Evolutionary conservation across 2,888 invertebrate genomes (phyloP), one percentile per base, ranked within the genome.

Genomic region (Apamea monoglypha): DNA sequence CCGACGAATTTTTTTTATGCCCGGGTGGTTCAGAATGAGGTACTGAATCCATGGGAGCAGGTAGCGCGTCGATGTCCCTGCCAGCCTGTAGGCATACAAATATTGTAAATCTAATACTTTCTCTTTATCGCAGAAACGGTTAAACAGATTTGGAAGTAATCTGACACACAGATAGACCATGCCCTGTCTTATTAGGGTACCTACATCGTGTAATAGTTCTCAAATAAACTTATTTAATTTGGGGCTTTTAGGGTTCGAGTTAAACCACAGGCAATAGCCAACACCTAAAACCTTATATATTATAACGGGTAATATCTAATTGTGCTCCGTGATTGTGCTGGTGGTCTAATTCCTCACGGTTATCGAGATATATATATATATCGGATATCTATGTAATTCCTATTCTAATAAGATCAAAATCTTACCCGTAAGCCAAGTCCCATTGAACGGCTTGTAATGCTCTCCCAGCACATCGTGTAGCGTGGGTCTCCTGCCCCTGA

Each of bases 371-470:
- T 6, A 0, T 0, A 40, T 40, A 40, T 40, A 40, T 40, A 40
- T 40, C 40, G 40, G 40, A 40, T 40, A 40, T 40, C 40, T 40
- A 40, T 40, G 40, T 40, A 40, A 29, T 6, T 18, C 25, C 1
- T 68, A n/a, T 25, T 32, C 14, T 21, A 36, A 4, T 36, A 73
- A 71, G 6, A 53, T 40, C 0, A n/a, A 21, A 53, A 21, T 2
- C 93, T 90, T 53, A 96, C 96, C 96, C 89, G 96, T 91, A 0
- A 96, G 91, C 96, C 96, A 96, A 25, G 96, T 95, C 16, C 98
- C 98, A 94, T 98, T 98, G 93, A 98, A 98, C 25, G 97, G 97
- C 89, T 96, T 97, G 84, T 97, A 96, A 80, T 97, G 97, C 68
- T 97, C 96, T 63, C 97, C 94, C 75, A 98, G 96, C 82, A 98